Percentiles rank a stretch among this genome's conserved stretches.
Evolutionary conservation across 2,797 vertebrate species (phyloP).

Genomic region (Onychomys leucogaster): DNA sequence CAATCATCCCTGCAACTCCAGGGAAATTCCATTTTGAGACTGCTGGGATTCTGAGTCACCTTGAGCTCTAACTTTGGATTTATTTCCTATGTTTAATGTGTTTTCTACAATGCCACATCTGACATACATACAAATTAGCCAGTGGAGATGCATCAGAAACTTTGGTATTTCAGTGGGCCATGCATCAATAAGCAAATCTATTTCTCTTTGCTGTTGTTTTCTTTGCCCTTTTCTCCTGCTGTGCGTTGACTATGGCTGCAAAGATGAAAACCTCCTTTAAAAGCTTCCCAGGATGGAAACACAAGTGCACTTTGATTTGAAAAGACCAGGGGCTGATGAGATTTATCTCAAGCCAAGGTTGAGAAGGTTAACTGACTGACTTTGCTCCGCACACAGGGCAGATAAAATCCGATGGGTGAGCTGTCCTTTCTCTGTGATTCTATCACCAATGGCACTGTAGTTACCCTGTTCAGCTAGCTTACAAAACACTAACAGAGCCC

Average conservation of each 20-base stretch:
- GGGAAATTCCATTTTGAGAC: neutral
- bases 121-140: neutral
- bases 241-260: neutral
- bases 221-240: slow-evolving; percentile 22
- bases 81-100: neutral
- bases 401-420: neutral
- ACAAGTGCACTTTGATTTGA: slow-evolving; percentile 36
- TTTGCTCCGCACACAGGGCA: neutral
- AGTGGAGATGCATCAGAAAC: neutral
- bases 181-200: neutral
- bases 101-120: neutral
- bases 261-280: slow-evolving; percentile 51
- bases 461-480: neutral
- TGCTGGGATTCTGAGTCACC: neutral
- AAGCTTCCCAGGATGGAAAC: neutral
- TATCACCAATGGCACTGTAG: neutral
- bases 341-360: neutral
- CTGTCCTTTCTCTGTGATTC: neutral
- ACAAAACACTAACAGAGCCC: neutral
- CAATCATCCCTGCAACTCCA: neutral
- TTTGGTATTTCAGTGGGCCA: neutral
- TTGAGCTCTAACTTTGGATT: slow-evolving; percentile 30
- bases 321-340: slow-evolving; percentile 4
- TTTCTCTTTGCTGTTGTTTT: neutral
- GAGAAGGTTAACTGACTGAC: slow-evolving; percentile 7